A percentile compares a stretch with the other conserved stretches of the same genome.
Evolutionary conservation across 2,113 vertebrate species (phyloP).

Genomic region (Hirundichthys speculiger): DNA sequence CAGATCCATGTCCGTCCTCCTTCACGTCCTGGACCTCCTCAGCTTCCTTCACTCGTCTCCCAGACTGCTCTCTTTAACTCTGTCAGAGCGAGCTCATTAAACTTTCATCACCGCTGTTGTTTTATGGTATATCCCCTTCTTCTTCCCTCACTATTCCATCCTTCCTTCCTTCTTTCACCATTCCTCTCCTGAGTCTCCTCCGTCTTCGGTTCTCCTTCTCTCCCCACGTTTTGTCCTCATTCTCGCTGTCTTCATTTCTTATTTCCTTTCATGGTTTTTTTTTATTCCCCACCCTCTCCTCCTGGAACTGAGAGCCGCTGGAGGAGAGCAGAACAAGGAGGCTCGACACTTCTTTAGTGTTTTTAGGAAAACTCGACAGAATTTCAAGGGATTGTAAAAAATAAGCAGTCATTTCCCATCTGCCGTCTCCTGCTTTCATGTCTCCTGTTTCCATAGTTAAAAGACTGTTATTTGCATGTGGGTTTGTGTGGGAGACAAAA

Average conservation of each 20-base stretch:
- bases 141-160: not conserved
- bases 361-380: conserved; percentile 61
- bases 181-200: not conserved
- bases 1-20: too few species aligned
- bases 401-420: conserved; percentile 57
- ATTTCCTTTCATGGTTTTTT: too few species aligned
- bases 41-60: conserved; percentile 10
- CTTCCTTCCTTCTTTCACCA: not conserved
- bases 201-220: not conserved
- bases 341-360: conserved; percentile 63
- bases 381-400: conserved; percentile 57
- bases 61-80: conserved; percentile 49
- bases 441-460: conserved; percentile 46
- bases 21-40: too few species aligned
- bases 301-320: not conserved
- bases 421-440: conserved; percentile 46
- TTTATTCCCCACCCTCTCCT: not conserved
- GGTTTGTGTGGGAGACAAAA: not conserved
- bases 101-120: conserved; percentile 66
- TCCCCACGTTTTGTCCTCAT: conserved; percentile 4
- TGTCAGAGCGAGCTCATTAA: conserved; percentile 62
- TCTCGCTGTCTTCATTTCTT: conserved; percentile 6
- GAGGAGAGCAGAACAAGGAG: conserved; percentile 62
- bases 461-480: conserved; percentile 29
- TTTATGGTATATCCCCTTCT: conserved; percentile 34